These are phyloP conservation scores for Cladopsammia gracilis DNA, from an alignment of 64 coral and sea anemone genomes.

Conservation along the genomic window DNA sequence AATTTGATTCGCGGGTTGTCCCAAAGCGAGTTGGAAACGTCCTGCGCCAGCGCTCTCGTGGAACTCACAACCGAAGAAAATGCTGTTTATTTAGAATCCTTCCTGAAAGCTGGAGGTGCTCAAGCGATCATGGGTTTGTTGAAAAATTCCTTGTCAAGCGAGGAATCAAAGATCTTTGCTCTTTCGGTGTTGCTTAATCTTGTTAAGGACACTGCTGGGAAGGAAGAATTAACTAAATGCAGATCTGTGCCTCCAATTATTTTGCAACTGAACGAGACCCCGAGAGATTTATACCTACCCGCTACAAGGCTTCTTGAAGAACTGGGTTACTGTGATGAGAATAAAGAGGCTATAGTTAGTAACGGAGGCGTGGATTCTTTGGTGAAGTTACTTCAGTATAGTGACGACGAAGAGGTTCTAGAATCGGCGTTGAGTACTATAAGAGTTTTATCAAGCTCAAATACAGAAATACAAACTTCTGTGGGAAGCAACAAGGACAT, in stretches of 20 bases:
- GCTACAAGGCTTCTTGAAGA: slow-evolving; percentile 78
- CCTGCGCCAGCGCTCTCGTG: slow-evolving; percentile 66
- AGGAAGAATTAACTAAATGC: slow-evolving; percentile 37
- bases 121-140: slow-evolving; percentile 69
- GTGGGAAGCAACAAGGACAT: slow-evolving; percentile 81
- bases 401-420: slow-evolving; percentile 87
- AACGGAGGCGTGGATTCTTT: slow-evolving; percentile 87
- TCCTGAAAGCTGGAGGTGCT: slow-evolving; percentile 70
- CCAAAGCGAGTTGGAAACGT: slow-evolving; percentile 61
- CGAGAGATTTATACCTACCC: slow-evolving; percentile 76
- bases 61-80: slow-evolving; percentile 74
- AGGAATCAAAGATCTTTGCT: slow-evolving; percentile 72
- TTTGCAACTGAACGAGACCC: slow-evolving; percentile 53
- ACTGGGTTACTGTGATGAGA: slow-evolving; percentile 57
- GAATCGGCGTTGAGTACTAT: slow-evolving; percentile 75
- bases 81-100: slow-evolving; percentile 52
- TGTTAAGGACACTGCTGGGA: slow-evolving; percentile 41
- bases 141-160: slow-evolving; percentile 51
- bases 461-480: slow-evolving; percentile 81
- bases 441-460: slow-evolving; percentile 76
- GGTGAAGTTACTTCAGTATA: slow-evolving; percentile 65
- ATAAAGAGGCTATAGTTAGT: slow-evolving; percentile 78
- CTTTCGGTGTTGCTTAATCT: slow-evolving; percentile 84
- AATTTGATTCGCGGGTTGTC: slow-evolving; percentile 69
- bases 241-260: slow-evolving; percentile 72